phyloP scores from a whole-genome alignment of 2,113 vertebrate species.

The Caretta caretta region DNA sequence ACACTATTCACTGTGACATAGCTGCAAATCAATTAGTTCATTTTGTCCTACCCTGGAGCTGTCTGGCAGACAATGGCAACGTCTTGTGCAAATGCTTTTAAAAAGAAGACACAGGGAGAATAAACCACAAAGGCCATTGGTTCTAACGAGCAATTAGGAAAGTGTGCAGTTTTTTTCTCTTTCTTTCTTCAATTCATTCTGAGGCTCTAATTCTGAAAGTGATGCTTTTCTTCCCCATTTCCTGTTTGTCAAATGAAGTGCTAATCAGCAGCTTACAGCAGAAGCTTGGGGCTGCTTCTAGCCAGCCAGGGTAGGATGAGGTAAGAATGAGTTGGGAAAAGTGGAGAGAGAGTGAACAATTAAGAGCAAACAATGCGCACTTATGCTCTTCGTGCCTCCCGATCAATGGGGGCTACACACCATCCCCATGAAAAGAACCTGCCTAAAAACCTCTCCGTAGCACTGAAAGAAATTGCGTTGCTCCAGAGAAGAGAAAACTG shows the following conservation, averaged over 20 bases:
- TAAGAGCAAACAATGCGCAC: constrained; percentile 57
- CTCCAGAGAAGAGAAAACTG: not conserved
- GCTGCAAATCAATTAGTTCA: constrained; percentile 79
- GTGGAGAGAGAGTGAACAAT: constrained; percentile 64
- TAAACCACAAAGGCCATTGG: constrained; percentile 73
- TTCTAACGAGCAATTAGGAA: constrained; percentile 83
- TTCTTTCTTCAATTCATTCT: constrained; percentile 75
- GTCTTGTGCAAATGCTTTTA: constrained; percentile 73
- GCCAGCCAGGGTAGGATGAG: constrained; percentile 67
- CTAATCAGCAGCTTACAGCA: constrained; percentile 72
- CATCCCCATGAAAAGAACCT: constrained; percentile 63
- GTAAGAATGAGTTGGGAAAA: constrained; percentile 72
- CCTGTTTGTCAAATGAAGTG: constrained; percentile 81
- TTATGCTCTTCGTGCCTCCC: constrained; percentile 67
- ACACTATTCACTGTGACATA: constrained; percentile 71
- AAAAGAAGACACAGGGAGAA: constrained; percentile 76
- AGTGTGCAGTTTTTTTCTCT: constrained; percentile 76
- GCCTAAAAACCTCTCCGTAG: not conserved
- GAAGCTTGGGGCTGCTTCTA: constrained; percentile 17
- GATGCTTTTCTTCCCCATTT: constrained; percentile 77
- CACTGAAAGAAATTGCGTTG: constrained; percentile 21
- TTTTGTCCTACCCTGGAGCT: constrained; percentile 78
- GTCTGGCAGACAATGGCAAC: constrained; percentile 75
- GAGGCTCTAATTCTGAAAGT: constrained; percentile 73
- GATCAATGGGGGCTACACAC: not conserved